Percentiles rank a stretch among this genome's conserved stretches.
phyloP scores from a whole-genome alignment of 2,888 invertebrate genomes.

The Crepidodera aurea region DNA sequence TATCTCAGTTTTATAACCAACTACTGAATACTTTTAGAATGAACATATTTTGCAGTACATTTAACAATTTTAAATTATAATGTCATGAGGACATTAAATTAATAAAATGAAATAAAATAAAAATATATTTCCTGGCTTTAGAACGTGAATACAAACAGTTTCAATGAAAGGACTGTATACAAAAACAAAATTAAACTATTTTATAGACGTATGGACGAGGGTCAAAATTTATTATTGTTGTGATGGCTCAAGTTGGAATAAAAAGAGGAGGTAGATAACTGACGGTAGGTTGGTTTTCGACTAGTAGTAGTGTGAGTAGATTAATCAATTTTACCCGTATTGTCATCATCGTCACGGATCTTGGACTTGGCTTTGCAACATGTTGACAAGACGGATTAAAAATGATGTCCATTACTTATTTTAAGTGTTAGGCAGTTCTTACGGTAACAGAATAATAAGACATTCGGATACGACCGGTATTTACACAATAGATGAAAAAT shows the following conservation, averaged over 20 bases:
- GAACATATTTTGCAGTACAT: no score
- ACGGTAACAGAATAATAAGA: conserved; percentile 47
- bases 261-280: conserved; percentile 19
- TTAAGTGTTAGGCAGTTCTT: conserved; percentile 49
- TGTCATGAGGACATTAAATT: no score
- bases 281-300: conserved; percentile 13
- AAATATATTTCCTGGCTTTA: no score
- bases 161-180: not conserved
- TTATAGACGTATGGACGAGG: conserved; percentile 17
- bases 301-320: conserved; percentile 22
- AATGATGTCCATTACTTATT: conserved; percentile 56
- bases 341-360: conserved; percentile 50
- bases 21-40: no score
- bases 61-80: no score
- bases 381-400: conserved; percentile 53
- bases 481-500: conserved; percentile 57
- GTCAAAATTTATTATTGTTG: conserved; percentile 25
- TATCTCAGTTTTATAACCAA: no score
- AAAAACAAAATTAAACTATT: conserved; percentile 12
- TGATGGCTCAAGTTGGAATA: conserved; percentile 19
- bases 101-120: no score
- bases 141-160: not conserved
- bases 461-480: conserved; percentile 48
- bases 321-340: conserved; percentile 43
- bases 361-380: conserved; percentile 46